Evolutionary conservation across 2,113 vertebrate genomes (phyloP), one percentile per base, ranked within the genome.

Genomic region (Jacana jacana): DNA sequence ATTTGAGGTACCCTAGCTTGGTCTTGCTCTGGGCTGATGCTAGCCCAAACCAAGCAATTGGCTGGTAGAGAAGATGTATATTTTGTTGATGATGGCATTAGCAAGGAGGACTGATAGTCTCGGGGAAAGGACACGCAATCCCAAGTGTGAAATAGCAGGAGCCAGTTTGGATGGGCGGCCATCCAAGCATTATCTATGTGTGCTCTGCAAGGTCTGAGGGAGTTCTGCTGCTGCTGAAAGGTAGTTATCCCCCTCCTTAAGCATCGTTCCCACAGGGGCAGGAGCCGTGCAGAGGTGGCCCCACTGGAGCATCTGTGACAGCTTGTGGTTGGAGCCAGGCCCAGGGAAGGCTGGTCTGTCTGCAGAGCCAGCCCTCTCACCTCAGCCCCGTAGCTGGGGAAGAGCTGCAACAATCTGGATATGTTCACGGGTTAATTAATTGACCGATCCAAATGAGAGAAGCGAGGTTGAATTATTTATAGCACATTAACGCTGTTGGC

Each of bases 351-450:
- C 57, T n/a, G 27, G 12, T 72, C 17, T 3, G 2, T 42, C 48
- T 7, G 28, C 37, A 70, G 51, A 42, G 46, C 16, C 5, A 3
- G 28, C 20, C 8, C 31, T 46, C 39, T 48, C 3, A 0, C 61
- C 39, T 86, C 48, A 4, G 20, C 49, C 23, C 35, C 4, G 0
- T 15, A 40, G 55, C 57, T 22, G 2, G 49, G 37, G 73, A 35
- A 69, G 87, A 87, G 48, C 64, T 63, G n/a, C 64, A 88, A 40
- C 54, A 55, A 57, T 49, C 55, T 88, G 51, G 60, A 12, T 83
- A 25, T 51, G 64, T 71, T 88, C 63, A 14, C 46, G 75, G 85
- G 79, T 93, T 88, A 89, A 88, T 94, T 73, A 94, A 92, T 93
- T 78, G 93, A 51, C 81, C 75, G 54, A 31, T 40, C 44, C 75